Evolutionary conservation across 2,113 vertebrate genomes (phyloP), one percentile per base, ranked within the genome.

Genomic region (Aspidoscelis tigris): DNA sequence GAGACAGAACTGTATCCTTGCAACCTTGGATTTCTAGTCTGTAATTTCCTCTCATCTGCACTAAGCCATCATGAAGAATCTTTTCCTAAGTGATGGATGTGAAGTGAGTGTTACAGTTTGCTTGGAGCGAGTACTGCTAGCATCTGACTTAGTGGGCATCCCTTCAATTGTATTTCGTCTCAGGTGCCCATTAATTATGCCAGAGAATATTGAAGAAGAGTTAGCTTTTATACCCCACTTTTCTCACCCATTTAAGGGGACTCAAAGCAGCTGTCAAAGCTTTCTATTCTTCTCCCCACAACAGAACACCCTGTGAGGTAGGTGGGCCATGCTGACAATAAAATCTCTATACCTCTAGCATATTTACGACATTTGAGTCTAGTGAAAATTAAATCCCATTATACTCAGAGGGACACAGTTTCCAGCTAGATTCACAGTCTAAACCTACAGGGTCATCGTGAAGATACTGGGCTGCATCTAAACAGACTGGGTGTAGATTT

Each of bases 51-150:
- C 21, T 84, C 83, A 69, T 39, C 26, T 85, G 33, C 12, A 74
- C 26, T 20, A 58, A 88, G 65, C 70, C 22, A 83, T 22, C 86
- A 83, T 74, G 72, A 2, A 78, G 82, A 85, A 0, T 89, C 68
- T 89, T 76, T 80, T 64, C 75, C 83, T 70, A 87, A 78, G 69
- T 26, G 65, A 55, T 82, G 71, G 69, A 80, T 81, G 47, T 50
- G 55, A 81, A 81, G 72, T 21, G 64, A 55, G 12, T 84, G 43
- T 39, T 53, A 69, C 61, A 22, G 73, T 66, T 70, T 77, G 64
- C 44, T 90, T 3, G 50, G 71, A 81, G 53, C 53, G 43, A 82
- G 24, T 20, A 41, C 65, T 33, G 22, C 18, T 65, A 26, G 55
- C 41, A 26, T 21, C 41, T 75, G 71, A 10, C 58, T 82, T 74